Evolutionary conservation across 2,113 vertebrate genomes (phyloP).

Genomic region (Barnardius zonarius): DNA sequence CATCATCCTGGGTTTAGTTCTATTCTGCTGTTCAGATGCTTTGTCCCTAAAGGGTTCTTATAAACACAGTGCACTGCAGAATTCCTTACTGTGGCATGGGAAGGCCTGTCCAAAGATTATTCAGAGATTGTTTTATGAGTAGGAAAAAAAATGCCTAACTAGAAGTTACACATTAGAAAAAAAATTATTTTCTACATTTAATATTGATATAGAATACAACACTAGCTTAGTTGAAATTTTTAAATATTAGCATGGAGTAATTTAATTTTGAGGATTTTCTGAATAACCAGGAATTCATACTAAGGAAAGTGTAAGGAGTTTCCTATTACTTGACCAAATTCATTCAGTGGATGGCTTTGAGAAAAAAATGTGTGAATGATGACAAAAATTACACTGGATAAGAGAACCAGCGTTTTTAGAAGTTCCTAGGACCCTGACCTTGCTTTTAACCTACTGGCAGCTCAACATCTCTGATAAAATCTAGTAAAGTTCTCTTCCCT

Average conservation of each 20-base stretch:
- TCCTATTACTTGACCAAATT: not conserved
- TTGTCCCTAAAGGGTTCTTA: not conserved
- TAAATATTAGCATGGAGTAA: not conserved
- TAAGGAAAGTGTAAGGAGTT: not conserved
- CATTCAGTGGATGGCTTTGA: not conserved
- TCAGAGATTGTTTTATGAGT: not conserved
- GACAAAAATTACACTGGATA: not conserved
- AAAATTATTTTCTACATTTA: not conserved
- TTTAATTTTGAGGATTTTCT: not conserved
- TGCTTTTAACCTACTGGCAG: not conserved
- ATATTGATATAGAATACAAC: not conserved
- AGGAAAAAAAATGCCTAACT: not conserved
- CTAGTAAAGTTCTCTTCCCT: not conserved
- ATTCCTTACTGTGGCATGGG: not conserved
- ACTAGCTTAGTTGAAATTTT: not conserved
- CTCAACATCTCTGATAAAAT: not conserved
- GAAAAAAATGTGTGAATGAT: not conserved
- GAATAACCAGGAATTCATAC: not conserved
- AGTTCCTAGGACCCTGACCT: not conserved
- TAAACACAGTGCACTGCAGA: fast-evolving
- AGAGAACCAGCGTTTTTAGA: not conserved
- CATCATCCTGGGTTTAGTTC: not conserved
- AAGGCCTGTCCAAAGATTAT: not conserved
- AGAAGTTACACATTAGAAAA: not conserved
- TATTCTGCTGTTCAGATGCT: not conserved